Percentiles rank a stretch among this genome's conserved stretches.
phyloP scores from a whole-genome alignment of 2,888 invertebrate genomes.

The Coronaproctus castanopsis region DNA sequence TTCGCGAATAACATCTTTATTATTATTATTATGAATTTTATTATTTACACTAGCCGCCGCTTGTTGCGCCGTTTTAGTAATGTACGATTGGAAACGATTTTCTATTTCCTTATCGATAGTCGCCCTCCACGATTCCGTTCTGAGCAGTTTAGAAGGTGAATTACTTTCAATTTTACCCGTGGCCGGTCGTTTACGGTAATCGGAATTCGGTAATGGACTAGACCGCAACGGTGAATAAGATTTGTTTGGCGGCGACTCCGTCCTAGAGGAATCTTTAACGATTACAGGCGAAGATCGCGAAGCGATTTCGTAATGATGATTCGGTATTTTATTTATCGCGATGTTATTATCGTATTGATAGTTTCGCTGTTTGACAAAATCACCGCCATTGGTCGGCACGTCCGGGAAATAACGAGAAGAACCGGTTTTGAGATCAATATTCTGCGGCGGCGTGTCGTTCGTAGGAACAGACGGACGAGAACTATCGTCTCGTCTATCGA shows the following conservation, averaged over 20 bases:
- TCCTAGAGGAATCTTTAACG: background rate
- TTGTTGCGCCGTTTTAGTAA: slow-evolving; percentile 23
- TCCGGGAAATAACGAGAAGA: background rate
- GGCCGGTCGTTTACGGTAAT: slow-evolving; percentile 9
- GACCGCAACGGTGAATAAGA: background rate
- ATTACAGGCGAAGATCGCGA: background rate
- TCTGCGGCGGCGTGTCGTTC: background rate
- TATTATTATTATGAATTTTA: too few relatives aligned
- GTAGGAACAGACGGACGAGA: background rate
- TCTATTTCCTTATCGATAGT: slow-evolving; percentile 36
- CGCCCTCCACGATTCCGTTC: slow-evolving; percentile 33
- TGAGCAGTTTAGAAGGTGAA: slow-evolving; percentile 22
- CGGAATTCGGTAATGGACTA: background rate
- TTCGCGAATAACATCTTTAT: too few relatives aligned
- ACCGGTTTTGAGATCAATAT: background rate
- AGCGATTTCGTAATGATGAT: background rate
- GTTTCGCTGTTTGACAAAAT: background rate
- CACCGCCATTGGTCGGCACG: background rate
- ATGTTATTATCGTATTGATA: background rate
- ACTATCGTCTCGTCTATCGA: too few relatives aligned
- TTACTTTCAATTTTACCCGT: slow-evolving; percentile 14
- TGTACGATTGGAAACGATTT: slow-evolving; percentile 30
- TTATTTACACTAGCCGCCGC: too few relatives aligned
- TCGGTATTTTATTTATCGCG: background rate
- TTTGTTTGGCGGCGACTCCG: background rate